phyloP scores from a whole-genome alignment of 2,113 vertebrate genomes.

The Onychostoma macrolepis region DNA sequence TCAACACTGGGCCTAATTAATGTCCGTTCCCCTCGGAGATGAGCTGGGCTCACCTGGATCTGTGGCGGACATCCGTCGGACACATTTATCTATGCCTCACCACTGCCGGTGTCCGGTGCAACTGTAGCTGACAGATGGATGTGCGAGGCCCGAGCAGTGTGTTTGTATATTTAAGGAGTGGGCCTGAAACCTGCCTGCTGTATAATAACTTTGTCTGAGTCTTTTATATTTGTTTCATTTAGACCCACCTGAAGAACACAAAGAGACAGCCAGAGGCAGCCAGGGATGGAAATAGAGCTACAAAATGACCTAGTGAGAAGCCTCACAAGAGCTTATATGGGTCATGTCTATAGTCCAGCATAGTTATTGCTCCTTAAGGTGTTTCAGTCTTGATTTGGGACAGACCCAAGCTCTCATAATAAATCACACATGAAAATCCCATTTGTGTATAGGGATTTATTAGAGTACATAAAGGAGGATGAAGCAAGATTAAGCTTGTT shows the following conservation, averaged over 20 bases:
- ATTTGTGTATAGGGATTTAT: not conserved
- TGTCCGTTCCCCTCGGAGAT: conserved; percentile 23
- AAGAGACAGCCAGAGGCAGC: conserved; percentile 22
- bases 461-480: not conserved
- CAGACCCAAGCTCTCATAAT: not conserved
- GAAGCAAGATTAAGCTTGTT: not conserved
- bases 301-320: not conserved
- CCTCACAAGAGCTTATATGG: not conserved
- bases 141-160: not conserved
- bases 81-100: conserved; percentile 37
- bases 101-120: not conserved
- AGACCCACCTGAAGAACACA: conserved; percentile 41
- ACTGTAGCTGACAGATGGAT: not conserved
- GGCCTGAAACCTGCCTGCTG: not conserved
- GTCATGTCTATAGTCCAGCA: not conserved
- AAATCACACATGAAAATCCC: not conserved
- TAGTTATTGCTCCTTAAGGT: conserved; percentile 10
- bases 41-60: conserved; percentile 34
- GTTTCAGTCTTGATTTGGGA: not conserved
- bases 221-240: conserved; percentile 31
- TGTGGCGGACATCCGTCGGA: not conserved
- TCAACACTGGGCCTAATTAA: conserved; percentile 48
- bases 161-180: not conserved
- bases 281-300: conserved; percentile 53
- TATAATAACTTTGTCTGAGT: conserved; percentile 28